A percentile compares a stretch with the other conserved stretches of the same genome.
Conservation (phyloP, 2,113 vertebrate species). For the Chaetops frenatus region DNA sequence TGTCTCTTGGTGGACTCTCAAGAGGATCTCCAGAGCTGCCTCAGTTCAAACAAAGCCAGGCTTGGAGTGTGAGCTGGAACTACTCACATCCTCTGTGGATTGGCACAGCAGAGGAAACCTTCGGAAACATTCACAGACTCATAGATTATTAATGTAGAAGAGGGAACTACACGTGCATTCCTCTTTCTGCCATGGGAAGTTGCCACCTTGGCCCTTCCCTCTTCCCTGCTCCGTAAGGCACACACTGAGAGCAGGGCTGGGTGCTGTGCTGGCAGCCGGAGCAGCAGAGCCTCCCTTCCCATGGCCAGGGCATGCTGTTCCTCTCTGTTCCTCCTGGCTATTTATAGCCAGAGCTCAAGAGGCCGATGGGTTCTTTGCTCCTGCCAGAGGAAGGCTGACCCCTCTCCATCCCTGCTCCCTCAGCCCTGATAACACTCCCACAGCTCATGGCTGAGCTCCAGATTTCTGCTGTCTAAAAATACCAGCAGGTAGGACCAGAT, state of each 20-base stretch:
- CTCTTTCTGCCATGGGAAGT: neutral
- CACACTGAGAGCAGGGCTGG: neutral
- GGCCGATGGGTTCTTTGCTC: neutral
- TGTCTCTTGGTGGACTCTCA: neutral
- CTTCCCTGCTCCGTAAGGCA: fast-evolving
- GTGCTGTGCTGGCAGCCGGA: neutral
- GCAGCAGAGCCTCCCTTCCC: neutral
- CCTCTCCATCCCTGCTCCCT: neutral
- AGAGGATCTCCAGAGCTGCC: neutral
- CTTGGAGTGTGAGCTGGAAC: neutral
- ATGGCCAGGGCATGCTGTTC: neutral
- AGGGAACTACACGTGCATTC: neutral
- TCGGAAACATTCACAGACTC: neutral
- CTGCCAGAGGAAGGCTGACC: neutral
- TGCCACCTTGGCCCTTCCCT: neutral
- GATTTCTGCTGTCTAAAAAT: neutral
- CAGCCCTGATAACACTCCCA: neutral
- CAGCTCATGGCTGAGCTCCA: neutral
- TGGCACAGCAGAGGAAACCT: neutral
- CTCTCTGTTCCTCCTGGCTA: neutral
- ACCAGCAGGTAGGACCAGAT: neutral
- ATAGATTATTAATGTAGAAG: neutral
- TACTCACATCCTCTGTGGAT: neutral
- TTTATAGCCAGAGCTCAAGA: neutral
- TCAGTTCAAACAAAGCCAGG: neutral